phyloP scores from a whole-genome alignment of 2,113 vertebrate genomes.

The Sander lucioperca region DNA sequence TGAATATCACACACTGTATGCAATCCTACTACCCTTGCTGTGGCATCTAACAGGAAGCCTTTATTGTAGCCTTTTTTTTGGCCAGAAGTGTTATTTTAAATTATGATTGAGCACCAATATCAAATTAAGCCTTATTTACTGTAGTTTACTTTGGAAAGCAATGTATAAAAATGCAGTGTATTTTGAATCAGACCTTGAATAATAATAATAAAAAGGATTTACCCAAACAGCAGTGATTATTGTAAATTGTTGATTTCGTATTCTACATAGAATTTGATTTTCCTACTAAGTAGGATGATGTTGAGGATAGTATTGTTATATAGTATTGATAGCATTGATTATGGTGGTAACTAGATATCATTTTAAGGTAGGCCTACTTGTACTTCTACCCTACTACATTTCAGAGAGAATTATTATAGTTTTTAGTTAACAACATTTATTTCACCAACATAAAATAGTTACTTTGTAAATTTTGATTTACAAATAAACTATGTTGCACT shows the following conservation, averaged over 20 bases:
- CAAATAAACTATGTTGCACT: not conserved
- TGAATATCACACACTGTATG: conserved; percentile 33
- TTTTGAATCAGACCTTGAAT: conserved; percentile 49
- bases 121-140: conserved; percentile 44
- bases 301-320: no score
- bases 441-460: not conserved
- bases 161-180: conserved; percentile 71
- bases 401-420: not conserved
- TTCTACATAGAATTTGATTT: not conserved
- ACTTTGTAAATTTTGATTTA: not conserved
- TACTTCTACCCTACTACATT: not conserved
- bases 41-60: conserved; percentile 39
- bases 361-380: not conserved
- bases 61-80: conserved; percentile 51
- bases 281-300: not conserved
- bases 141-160: conserved; percentile 40
- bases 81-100: conserved; percentile 69
- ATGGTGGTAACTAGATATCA: not conserved
- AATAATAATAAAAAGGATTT: conserved; percentile 50
- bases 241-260: not conserved
- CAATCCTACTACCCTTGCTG: conserved; percentile 22
- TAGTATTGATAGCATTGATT: not conserved
- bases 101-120: conserved; percentile 41
- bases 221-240: conserved; percentile 15
- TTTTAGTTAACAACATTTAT: not conserved